phyloP scores from a whole-genome alignment of 2,797 vertebrate genomes.

The Ctenopoma multispine region DNA sequence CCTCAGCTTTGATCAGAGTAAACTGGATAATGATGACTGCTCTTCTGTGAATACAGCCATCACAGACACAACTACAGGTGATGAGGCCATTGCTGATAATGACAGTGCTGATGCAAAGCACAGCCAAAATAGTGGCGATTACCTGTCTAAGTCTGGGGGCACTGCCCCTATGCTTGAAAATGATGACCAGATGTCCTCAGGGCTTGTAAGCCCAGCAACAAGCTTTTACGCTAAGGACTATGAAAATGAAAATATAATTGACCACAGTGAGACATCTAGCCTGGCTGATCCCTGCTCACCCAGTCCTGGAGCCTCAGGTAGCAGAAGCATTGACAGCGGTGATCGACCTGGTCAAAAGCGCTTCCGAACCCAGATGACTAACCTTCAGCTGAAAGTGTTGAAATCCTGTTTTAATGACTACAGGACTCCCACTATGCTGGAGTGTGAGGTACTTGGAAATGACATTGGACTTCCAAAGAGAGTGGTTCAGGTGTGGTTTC shows the following conservation, averaged over 20 bases:
- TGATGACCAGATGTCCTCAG: conserved; percentile 97
- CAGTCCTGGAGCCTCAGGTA: conserved; percentile 94
- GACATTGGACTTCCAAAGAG: conserved; percentile 99
- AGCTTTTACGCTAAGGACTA: conserved; percentile 97
- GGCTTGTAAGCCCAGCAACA: conserved; percentile 96
- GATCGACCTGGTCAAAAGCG: conserved; percentile 98
- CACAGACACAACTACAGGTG: conserved; percentile 98
- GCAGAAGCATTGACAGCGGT: conserved; percentile 92
- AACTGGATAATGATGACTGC: conserved; percentile 98
- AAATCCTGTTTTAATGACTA: conserved; percentile 99
- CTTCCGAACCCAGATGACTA: conserved; percentile 99
- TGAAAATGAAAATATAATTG: conserved; percentile 96
- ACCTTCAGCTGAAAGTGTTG: conserved; percentile 98
- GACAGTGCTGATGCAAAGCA: conserved; percentile 94
- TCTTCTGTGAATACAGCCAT: conserved; percentile 99
- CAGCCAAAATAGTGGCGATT: conserved; percentile 89
- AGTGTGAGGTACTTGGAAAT: conserved; percentile 99
- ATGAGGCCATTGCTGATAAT: conserved; percentile 96
- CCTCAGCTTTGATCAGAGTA: conserved; percentile 94
- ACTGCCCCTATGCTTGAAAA: conserved; percentile 90
- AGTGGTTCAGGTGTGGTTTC: conserved; percentile 99
- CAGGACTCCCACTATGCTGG: conserved; percentile 98
- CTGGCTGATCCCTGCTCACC: conserved; percentile 97
- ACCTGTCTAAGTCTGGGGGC: conserved; percentile 92
- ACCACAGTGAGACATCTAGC: conserved; percentile 99